Evolutionary conservation across 2,888 invertebrate species (phyloP), one percentile per base, ranked within the genome.

Genomic region (Onthophagus sagittarius): DNA sequence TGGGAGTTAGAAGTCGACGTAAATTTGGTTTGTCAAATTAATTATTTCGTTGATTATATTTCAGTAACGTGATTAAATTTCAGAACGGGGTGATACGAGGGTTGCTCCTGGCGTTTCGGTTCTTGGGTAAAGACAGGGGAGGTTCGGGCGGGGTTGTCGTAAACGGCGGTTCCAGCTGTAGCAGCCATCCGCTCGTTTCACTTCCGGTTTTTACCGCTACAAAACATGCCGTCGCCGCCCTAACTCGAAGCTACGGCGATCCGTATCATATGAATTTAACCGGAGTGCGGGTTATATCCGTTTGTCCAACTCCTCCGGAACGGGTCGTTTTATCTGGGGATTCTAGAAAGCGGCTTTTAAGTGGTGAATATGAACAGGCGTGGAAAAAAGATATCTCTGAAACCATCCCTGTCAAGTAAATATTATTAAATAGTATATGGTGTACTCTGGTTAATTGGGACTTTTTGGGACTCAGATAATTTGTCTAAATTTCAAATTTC

Each of bases 21-120:
- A 14, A 94, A 94, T 85, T 87, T 94, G 84, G 92, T 92, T 86
- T 88, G 87, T 82, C 1, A 53, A 53, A 53, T 53, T 53, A 53
- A 53, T 53, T 53, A 53, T 23, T 67, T 13, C 67, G 31, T 31
- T n/a, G 31, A 31, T 23, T 13, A 11, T 15, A 15, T 23, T 5
- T 67, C 32, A 9, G n/a, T 23, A 31, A 31, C 67, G 13, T 67
- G 67, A 31, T 67, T 23, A 67, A 31, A 67, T 83, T 85, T 33
- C 82, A 92, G 92, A 94, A 93, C 81, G 94, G 94, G 1, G 91
- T 92, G 5, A 93, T 94, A 76, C 89, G 93, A 73, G 93, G 93
- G 11, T 91, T 92, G 1, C 84, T 93, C 69, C 85, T 94, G 63
- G 94, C 93, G 2, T 90, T 93, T 82, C 89, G 93, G 72, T 92